Conservation (phyloP, 2,113 vertebrate genomes). For the Xenotilapia caudafasciata region DNA sequence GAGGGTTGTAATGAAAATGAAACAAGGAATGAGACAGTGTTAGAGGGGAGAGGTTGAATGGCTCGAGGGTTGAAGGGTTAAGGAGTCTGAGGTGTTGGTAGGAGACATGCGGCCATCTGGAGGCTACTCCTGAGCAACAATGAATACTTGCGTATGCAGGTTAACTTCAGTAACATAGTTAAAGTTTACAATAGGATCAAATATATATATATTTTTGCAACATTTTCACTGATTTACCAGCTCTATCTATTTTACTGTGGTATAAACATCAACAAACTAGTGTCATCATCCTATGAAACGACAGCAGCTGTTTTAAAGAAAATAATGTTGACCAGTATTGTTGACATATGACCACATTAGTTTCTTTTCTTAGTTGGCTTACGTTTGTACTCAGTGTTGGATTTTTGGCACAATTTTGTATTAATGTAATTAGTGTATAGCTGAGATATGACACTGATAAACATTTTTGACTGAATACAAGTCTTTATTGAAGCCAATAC, state of each 20-base stretch:
- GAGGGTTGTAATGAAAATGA: conserved; percentile 72
- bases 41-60: conserved; percentile 4
- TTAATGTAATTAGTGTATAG: not conserved
- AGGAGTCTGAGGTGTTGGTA: not conserved
- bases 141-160: not conserved
- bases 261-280: not conserved
- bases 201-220: not conserved
- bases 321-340: not conserved
- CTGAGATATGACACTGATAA: not conserved
- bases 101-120: conserved; percentile 7
- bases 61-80: not conserved
- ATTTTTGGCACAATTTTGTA: not conserved
- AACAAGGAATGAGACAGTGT: conserved; percentile 51
- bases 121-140: not conserved
- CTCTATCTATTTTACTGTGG: not conserved
- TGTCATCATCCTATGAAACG: not conserved
- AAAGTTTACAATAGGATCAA: not conserved
- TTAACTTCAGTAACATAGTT: not conserved
- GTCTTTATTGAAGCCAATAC: not conserved
- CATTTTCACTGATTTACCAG: not conserved
- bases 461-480: not conserved
- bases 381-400: not conserved
- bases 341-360: not conserved
- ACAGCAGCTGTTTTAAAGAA: not conserved
- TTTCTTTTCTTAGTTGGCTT: not conserved